Percentiles rank a stretch among this genome's conserved stretches.
phyloP scores from a whole-genome alignment of 2,888 invertebrate genomes.

The Thereva nobilitata region DNA sequence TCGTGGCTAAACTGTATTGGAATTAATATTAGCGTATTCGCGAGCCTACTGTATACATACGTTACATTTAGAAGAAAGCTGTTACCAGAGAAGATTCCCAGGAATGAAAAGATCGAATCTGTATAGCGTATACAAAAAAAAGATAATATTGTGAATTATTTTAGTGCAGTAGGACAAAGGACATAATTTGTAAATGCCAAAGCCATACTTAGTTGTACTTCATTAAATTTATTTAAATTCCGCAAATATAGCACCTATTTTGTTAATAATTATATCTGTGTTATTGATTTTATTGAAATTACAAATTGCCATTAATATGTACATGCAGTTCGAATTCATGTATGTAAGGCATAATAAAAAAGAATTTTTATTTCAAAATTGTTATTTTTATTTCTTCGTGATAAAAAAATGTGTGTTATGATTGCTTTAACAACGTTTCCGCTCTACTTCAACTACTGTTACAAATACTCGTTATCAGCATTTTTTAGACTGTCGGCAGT shows the following conservation, averaged over 20 bases:
- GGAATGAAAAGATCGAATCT: slow-evolving; percentile 44
- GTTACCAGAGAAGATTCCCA: slow-evolving; percentile 50
- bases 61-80: slow-evolving; percentile 70
- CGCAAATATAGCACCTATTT: slow-evolving; percentile 7
- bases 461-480: no score
- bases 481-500: no score
- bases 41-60: slow-evolving; percentile 84
- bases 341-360: no score
- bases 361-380: no score
- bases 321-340: no score
- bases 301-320: no score
- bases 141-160: slow-evolving; percentile 16
- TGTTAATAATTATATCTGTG: slow-evolving; percentile 15
- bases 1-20: slow-evolving; percentile 93
- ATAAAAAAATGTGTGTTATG: no score
- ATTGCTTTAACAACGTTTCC: no score
- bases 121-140: slow-evolving; percentile 40
- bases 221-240: slow-evolving; percentile 6
- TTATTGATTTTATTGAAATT: slow-evolving; percentile 16
- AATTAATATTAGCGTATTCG: slow-evolving; percentile 89
- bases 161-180: slow-evolving; percentile 16
- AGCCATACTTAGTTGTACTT: slow-evolving; percentile 39
- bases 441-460: no score
- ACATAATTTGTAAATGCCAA: slow-evolving; percentile 38
- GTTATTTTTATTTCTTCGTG: no score